Evolutionary conservation across 2,797 vertebrate genomes (phyloP).

Genomic region (Etheostoma perlongum): DNA sequence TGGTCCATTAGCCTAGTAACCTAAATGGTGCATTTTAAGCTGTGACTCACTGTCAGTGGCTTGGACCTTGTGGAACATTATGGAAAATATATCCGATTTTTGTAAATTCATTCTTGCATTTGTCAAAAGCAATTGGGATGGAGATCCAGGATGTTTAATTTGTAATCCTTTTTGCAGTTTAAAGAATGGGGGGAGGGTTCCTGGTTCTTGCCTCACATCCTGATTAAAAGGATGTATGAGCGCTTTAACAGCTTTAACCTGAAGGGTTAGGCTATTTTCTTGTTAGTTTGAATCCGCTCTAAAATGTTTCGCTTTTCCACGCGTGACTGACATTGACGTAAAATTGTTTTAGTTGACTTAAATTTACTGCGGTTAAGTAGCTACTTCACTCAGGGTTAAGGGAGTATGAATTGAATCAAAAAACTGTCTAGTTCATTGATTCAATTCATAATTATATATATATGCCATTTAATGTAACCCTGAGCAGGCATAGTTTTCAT

Average conservation of each 20-base stretch:
- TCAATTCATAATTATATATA: constrained; percentile 29
- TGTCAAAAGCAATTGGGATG: constrained; percentile 30
- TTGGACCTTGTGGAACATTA: constrained; percentile 22
- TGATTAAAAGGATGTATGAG: constrained; percentile 58
- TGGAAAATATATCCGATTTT: constrained; percentile 48
- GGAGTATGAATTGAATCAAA: too few species aligned
- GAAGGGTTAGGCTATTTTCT: constrained; percentile 22
- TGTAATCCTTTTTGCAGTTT: constrained; percentile 27
- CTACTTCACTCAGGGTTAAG: background rate
- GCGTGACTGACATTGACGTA: background rate
- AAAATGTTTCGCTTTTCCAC: constrained; percentile 30
- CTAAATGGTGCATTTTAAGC: constrained; percentile 32
- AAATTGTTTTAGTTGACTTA: constrained; percentile 13
- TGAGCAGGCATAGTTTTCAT: constrained; percentile 61
- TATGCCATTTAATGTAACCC: constrained; percentile 20
- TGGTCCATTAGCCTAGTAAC: constrained; percentile 53
- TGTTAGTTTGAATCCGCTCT: constrained; percentile 35
- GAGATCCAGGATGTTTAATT: constrained; percentile 51
- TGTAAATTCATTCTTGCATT: constrained; percentile 41
- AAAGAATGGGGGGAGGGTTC: background rate
- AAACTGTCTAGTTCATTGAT: constrained; percentile 8
- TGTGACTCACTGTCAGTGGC: constrained; percentile 39
- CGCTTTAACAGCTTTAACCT: constrained; percentile 41
- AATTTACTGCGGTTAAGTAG: constrained; percentile 5
- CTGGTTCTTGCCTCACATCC: constrained; percentile 59